phyloP scores from a whole-genome alignment of 2,888 invertebrate genomes.

The Diabrotica balteata region DNA sequence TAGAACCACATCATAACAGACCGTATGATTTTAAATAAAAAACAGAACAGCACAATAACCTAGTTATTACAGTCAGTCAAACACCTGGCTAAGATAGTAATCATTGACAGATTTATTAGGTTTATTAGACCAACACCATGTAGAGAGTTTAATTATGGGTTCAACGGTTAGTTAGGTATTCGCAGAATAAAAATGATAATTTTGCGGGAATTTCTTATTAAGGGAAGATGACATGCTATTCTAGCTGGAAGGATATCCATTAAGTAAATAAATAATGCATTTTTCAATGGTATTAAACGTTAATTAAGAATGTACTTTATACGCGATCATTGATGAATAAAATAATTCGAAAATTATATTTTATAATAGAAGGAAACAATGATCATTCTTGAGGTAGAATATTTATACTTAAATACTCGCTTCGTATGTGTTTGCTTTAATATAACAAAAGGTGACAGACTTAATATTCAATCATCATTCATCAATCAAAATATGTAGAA shows the following conservation, averaged over 20 bases:
- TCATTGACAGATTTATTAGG: conserved; percentile 15
- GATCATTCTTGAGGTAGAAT: no score
- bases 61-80: conserved; percentile 9
- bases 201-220: not conserved
- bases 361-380: no score
- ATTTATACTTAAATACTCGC: no score
- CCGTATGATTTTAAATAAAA: not conserved
- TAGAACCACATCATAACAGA: conserved; percentile 5
- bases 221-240: not conserved
- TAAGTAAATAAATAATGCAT: no score
- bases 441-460: no score
- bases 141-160: conserved; percentile 1
- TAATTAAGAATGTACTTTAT: no score
- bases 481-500: no score
- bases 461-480: no score
- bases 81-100: conserved; percentile 9
- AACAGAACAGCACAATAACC: conserved; percentile 4
- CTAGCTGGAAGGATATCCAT: not conserved
- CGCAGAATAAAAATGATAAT: not conserved
- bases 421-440: no score
- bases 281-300: no score
- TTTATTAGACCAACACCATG: conserved; percentile 7
- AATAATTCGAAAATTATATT: no score
- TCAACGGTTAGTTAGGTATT: not conserved
- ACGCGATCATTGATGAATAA: no score